Evolutionary conservation across 1,140 invertebrate species (phyloP), one percentile per base, ranked within the genome.

Genomic region (Sminthurides bifidus): DNA sequence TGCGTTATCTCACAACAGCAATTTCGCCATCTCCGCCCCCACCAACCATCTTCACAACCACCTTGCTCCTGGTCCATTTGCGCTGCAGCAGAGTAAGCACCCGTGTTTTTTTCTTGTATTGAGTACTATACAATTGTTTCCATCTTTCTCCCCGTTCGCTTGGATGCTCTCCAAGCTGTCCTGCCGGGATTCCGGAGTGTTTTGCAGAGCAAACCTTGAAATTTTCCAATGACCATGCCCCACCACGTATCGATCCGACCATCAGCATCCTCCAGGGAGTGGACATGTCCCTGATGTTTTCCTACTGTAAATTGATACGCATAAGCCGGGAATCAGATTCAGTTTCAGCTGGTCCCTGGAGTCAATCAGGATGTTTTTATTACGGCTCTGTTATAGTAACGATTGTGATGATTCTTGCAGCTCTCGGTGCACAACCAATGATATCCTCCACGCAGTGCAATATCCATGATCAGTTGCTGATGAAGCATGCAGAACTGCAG

Each of bases 401-500:
- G 8, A 35, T 35, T 35, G 8, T 35, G 8, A 35, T 10, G n/a
- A n/a, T n/a, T n/a, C n/a, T n/a, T n/a, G n/a, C n/a, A n/a, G n/a
- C n/a, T n/a, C n/a, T n/a, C n/a, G n/a, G n/a, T n/a, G n/a, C n/a
- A n/a, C n/a, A n/a, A n/a, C n/a, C n/a, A n/a, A n/a, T n/a, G n/a
- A n/a, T n/a, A n/a, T n/a, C n/a, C n/a, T 35, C n/a, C n/a, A 30
- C 30, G 4, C 54, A 56, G 26, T 38, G 43, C 27, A 5, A 48
- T n/a, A 24, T 83, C 38, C 79, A 84, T 69, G 82, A 82, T 65
- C 82, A 87, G 69, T 68, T 90, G 64, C 82, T 87, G 67, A 76
- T 81, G 2, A 89, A 89, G 63, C 87, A 90, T 62, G 84, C 85
- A 60, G 81, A 89, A 68, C 71, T 91, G 29, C 85, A 90, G 63